These are phyloP conservation scores for Xyliphius kryptos DNA, from an alignment of 2,113 vertebrate genomes.

Conservation along the genomic window DNA sequence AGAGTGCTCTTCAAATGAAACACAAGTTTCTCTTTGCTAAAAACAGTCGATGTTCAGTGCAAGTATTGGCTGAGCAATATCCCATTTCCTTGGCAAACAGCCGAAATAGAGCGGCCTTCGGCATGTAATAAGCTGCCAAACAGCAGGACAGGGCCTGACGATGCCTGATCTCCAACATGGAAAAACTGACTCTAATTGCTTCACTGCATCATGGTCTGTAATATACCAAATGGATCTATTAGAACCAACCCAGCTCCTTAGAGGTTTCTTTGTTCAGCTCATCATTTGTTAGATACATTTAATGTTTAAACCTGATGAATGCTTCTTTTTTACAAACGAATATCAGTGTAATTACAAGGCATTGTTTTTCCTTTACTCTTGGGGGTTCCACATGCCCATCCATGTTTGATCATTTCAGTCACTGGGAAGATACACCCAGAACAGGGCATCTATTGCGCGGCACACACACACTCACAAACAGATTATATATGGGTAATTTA, in stretches of 20 bases:
- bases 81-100: conserved; percentile 30
- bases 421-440: no score
- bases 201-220: conserved; percentile 11
- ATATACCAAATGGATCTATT: conserved; percentile 8
- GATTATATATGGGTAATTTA: no score
- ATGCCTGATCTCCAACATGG: conserved; percentile 16
- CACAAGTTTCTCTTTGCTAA: conserved; percentile 27
- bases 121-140: conserved; percentile 41
- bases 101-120: conserved; percentile 6
- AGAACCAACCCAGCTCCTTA: neutral
- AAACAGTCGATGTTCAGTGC: conserved; percentile 20
- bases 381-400: no score
- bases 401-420: no score
- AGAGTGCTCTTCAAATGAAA: conserved; percentile 32
- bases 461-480: no score
- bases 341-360: no score
- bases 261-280: neutral
- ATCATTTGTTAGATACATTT: conserved; percentile 27
- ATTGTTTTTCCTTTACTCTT: no score
- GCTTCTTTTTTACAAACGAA: conserved; percentile 4
- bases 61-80: conserved; percentile 33
- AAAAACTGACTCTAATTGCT: conserved; percentile 30
- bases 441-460: no score
- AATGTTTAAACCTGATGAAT: neutral
- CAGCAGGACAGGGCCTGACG: conserved; percentile 20